phyloP scores from a whole-genome alignment of 2,888 invertebrate species.

The Nudaria mundana region DNA sequence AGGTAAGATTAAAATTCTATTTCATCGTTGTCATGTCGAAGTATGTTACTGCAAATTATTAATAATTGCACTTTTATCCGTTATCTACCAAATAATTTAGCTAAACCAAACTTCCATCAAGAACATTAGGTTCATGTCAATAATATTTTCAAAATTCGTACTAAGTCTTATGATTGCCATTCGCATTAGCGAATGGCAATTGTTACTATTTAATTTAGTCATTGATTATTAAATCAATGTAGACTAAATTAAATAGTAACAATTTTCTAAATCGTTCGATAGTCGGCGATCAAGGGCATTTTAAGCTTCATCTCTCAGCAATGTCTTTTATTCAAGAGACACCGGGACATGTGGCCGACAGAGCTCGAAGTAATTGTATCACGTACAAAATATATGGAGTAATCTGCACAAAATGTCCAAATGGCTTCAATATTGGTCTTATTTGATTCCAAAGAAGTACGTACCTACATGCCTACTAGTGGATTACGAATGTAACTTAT shows the following conservation, averaged over 20 bases:
- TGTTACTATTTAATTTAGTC: too few species aligned
- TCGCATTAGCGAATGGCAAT: too few species aligned
- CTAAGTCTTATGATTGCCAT: too few species aligned
- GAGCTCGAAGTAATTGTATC: conserved; percentile 41
- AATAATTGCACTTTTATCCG: too few species aligned
- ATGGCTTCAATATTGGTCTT: conserved; percentile 12
- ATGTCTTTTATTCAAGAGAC: conserved; percentile 38
- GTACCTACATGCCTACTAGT: too few species aligned
- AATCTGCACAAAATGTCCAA: conserved; percentile 34
- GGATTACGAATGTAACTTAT: too few species aligned
- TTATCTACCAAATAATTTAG: too few species aligned
- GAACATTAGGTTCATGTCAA: too few species aligned
- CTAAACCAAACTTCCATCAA: neutral
- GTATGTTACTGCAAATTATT: too few species aligned
- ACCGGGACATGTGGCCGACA: conserved; percentile 39
- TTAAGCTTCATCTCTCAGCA: conserved; percentile 39
- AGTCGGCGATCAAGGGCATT: conserved; percentile 45
- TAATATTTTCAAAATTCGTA: too few species aligned
- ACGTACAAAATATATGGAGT: conserved; percentile 38
- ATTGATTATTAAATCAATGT: conserved; percentile 21
- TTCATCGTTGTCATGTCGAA: too few species aligned
- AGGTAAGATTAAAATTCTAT: too few species aligned
- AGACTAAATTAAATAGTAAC: conserved; percentile 27
- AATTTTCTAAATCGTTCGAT: conserved; percentile 46
- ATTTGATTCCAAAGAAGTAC: conserved; percentile 5